A percentile compares a stretch with the other conserved stretches of the same genome.
Conservation (phyloP, 2,113 vertebrate genomes). For the Pseudonaja textilis region DNA sequence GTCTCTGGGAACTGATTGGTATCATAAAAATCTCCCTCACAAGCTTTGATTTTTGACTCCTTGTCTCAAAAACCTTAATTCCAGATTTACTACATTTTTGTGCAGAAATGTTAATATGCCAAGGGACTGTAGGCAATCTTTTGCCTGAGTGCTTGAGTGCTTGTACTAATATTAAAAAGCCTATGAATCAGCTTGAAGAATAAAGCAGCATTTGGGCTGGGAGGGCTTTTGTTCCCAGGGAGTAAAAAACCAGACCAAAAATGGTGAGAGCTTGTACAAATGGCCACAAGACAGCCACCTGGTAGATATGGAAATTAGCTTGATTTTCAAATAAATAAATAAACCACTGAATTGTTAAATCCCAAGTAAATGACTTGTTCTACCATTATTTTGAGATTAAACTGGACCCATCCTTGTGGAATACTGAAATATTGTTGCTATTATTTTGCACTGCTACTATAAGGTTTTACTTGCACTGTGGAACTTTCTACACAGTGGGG, state of each 20-base stretch:
- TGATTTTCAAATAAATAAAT: conserved; percentile 29
- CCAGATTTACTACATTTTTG: not conserved
- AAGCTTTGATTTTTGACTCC: not conserved
- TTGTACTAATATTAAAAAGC: conserved; percentile 38
- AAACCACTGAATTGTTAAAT: conserved; percentile 31
- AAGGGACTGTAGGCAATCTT: not conserved
- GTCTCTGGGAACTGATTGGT: not conserved
- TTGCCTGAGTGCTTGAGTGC: conserved; percentile 25
- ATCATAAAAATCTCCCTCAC: not conserved
- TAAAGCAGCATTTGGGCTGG: conserved; percentile 1
- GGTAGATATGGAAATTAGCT: conserved; percentile 49
- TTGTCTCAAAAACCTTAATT: not conserved
- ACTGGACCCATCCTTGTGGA: conserved; percentile 56
- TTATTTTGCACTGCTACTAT: not conserved
- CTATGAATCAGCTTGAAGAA: conserved; percentile 29
- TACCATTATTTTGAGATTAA: conserved; percentile 53
- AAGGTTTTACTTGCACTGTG: conserved; percentile 6
- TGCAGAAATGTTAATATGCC: conserved; percentile 13
- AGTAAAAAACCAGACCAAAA: conserved; percentile 42
- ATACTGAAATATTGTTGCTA: conserved; percentile 44
- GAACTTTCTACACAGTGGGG: conserved; percentile 3
- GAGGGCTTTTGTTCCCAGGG: not conserved
- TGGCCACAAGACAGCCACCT: conserved; percentile 28
- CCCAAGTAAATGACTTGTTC: conserved; percentile 41
- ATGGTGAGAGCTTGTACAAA: conserved; percentile 49